These are phyloP conservation scores for Micromesistius poutassou DNA, from an alignment of 2,797 vertebrate genomes.

Conservation along the genomic window DNA sequence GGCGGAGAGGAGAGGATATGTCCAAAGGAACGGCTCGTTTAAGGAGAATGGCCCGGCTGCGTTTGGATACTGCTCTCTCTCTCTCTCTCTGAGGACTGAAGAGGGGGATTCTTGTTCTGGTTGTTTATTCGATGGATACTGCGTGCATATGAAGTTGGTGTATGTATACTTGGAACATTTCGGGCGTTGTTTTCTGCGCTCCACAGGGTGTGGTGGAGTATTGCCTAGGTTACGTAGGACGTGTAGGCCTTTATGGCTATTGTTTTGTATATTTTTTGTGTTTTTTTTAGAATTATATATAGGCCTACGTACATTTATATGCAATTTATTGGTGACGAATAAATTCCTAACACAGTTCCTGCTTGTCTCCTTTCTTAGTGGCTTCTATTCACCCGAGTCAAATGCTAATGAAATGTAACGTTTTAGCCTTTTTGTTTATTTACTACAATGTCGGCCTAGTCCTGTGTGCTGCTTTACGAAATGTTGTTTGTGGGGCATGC, in stretches of 20 bases:
- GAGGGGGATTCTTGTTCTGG: background rate
- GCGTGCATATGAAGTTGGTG: background rate
- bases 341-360: background rate
- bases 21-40: no score
- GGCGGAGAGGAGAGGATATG: no score
- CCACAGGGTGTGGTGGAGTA: no score
- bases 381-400: background rate
- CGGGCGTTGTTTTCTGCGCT: no score
- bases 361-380: background rate
- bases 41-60: no score
- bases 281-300: background rate
- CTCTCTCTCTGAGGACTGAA: slow-evolving; percentile 1
- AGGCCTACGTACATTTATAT: background rate
- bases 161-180: slow-evolving; percentile 14
- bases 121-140: slow-evolving; percentile 10
- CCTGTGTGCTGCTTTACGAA: background rate
- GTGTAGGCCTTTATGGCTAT: no score
- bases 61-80: background rate
- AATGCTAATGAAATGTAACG: background rate
- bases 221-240: no score
- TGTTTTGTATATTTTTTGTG: background rate
- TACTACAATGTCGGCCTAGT: background rate
- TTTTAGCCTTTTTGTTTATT: background rate
- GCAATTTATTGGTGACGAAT: background rate
- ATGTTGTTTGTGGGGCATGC: background rate